phyloP scores from a whole-genome alignment of 2,888 invertebrate genomes.

The Frankliniella intonsa region DNA sequence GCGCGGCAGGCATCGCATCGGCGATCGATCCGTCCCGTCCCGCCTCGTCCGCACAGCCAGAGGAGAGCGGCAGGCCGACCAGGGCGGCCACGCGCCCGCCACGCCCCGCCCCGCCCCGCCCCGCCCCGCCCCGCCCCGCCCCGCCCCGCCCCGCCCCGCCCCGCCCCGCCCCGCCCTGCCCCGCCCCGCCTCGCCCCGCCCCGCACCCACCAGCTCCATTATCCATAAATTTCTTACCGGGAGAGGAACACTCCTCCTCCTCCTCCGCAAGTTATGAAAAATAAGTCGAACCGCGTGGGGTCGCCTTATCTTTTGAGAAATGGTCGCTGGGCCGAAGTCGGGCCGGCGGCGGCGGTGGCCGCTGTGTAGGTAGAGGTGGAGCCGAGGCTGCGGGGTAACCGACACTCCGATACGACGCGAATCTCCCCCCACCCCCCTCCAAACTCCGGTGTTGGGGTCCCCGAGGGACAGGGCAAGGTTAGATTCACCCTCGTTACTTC shows the following conservation, averaged over 20 bases:
- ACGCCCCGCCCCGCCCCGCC: too few species aligned
- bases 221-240: too few species aligned
- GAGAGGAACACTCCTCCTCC: neutral
- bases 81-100: neutral
- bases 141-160: too few species aligned
- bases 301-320: neutral
- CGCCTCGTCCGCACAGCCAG: neutral
- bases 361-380: too few species aligned
- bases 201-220: too few species aligned
- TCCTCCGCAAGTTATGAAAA: conserved; percentile 9
- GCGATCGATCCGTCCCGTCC: neutral
- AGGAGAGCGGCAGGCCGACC: neutral
- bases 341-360: neutral
- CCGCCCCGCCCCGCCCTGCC: too few species aligned
- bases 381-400: neutral
- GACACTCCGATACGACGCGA: neutral
- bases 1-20: neutral
- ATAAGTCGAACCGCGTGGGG: neutral
- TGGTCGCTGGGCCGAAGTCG: neutral
- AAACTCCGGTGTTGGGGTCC: neutral
- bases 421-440: too few species aligned
- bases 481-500: neutral
- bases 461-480: neutral
- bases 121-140: too few species aligned
- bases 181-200: too few species aligned